phyloP scores from a whole-genome alignment of 2,888 invertebrate genomes.

The Cheilosia vulpina region DNA sequence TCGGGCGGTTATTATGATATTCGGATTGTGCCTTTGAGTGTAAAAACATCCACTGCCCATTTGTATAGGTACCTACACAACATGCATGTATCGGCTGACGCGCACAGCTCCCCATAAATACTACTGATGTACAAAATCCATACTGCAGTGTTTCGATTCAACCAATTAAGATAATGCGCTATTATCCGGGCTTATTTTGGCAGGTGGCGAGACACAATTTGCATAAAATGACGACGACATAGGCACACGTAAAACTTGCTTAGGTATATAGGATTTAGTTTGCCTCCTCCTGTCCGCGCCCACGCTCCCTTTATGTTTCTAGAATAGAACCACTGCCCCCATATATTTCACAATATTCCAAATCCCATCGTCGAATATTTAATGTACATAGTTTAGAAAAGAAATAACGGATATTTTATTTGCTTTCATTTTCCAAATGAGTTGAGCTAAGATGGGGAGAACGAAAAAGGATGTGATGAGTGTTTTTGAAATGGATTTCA shows the following conservation, averaged over 20 bases:
- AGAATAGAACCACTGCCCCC: background rate
- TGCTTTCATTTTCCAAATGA: slow-evolving; percentile 75
- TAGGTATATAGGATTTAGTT: background rate
- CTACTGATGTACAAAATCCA: slow-evolving; percentile 12
- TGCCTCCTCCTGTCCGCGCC: background rate
- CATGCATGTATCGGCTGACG: too few relatives aligned
- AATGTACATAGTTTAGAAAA: slow-evolving; percentile 51
- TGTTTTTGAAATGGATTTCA: slow-evolving; percentile 73
- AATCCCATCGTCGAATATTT: slow-evolving; percentile 19
- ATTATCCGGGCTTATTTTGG: slow-evolving; percentile 46
- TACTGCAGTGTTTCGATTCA: slow-evolving; percentile 42
- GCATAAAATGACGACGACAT: background rate
- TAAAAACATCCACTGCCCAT: background rate
- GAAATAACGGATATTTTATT: slow-evolving; percentile 67
- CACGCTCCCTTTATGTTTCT: background rate
- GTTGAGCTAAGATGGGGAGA: slow-evolving; percentile 37
- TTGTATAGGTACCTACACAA: too few relatives aligned
- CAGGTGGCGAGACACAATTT: slow-evolving; percentile 31
- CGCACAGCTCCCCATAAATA: background rate
- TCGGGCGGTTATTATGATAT: slow-evolving; percentile 24
- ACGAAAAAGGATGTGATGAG: slow-evolving; percentile 49
- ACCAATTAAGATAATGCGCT: slow-evolving; percentile 54
- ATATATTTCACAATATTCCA: slow-evolving; percentile 13
- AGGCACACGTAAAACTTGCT: background rate
- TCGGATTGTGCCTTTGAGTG: slow-evolving; percentile 35